phyloP scores from a whole-genome alignment of 2,113 vertebrate species.

The Pogona vitticeps region DNA sequence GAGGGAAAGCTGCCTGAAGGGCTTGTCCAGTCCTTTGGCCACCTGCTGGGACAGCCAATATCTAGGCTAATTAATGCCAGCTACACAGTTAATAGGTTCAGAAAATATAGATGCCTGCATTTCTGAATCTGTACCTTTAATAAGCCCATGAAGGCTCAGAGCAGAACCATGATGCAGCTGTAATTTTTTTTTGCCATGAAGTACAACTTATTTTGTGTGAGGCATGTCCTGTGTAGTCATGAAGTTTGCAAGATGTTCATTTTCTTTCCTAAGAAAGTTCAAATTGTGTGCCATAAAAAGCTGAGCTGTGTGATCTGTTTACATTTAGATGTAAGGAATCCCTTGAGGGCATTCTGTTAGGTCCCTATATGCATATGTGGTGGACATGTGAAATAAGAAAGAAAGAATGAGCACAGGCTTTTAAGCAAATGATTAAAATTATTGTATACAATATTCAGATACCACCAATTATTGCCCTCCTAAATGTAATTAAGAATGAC shows the following conservation, averaged over 20 bases:
- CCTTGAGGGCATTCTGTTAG: too few relatives aligned
- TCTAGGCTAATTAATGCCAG: background rate
- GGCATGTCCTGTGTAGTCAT: background rate
- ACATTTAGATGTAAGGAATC: too few relatives aligned
- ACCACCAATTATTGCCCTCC: too few relatives aligned
- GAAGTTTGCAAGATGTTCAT: background rate
- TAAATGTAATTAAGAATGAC: too few relatives aligned
- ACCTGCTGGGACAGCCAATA: constrained; percentile 9
- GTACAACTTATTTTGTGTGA: background rate
- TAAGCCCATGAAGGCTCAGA: background rate
- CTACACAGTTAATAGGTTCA: background rate
- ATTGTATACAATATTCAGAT: too few relatives aligned
- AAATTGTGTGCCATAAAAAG: background rate
- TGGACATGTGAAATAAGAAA: too few relatives aligned
- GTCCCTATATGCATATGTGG: too few relatives aligned
- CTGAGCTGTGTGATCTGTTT: background rate
- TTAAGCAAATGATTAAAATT: too few relatives aligned
- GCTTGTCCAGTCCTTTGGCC: background rate
- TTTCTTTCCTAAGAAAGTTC: background rate
- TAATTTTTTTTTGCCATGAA: background rate
- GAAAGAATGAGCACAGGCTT: too few relatives aligned
- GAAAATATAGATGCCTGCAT: too few relatives aligned
- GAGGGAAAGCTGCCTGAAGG: background rate
- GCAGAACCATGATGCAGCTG: background rate
- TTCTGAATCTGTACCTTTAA: background rate